Evolutionary conservation across 2,113 vertebrate genomes (phyloP), one percentile per base, ranked within the genome.

Genomic region (Pica pica): DNA sequence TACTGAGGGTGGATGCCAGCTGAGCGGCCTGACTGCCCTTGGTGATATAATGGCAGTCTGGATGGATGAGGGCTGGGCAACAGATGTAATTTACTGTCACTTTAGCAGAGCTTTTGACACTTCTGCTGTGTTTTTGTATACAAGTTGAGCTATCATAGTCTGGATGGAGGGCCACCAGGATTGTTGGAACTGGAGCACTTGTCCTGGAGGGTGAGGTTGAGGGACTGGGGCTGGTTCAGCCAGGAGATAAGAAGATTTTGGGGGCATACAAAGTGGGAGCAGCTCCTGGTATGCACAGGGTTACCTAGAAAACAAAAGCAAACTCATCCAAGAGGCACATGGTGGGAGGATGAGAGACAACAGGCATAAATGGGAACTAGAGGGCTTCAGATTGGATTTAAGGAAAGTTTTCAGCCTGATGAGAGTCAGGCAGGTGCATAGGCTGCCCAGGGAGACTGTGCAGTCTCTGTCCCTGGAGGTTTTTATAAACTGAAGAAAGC

Each of bases 251-350:
- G 12, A 67, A 55, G 18, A 33, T 41, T 89, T 63, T 59, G 28
- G 42, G 10, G 3, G 1, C 31, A 86, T 4, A 11, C 30, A n/a
- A 56, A 56, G n/a, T 28, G 56, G 26, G 19, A 49, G 19, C 28
- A 67, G 42, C 7, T 39, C 8, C 35, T 63, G 19, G 2, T 37
- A 23, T 1, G 1, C 50, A 26, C 3, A 0, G 0, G 1, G 4
- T 71, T 60, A 30, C 4, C 13, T 23, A 42, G 61, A 55, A 80
- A 35, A 76, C 21, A 86, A 65, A 71, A 67, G 0, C 7, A 56
- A 67, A 5, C 16, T 68, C 4, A 1, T 44, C 11, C 19, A 53
- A 59, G 20, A 55, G 67, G 14, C 5, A 15, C 1, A 2, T 16
- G 11, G 6, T 42, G 13, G 14, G 10, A 13, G 4, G 9, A 26